Base-by-base conservation (phyloP, 2,113 vertebrate species). In the Lichenostomus cassidix region DNA sequence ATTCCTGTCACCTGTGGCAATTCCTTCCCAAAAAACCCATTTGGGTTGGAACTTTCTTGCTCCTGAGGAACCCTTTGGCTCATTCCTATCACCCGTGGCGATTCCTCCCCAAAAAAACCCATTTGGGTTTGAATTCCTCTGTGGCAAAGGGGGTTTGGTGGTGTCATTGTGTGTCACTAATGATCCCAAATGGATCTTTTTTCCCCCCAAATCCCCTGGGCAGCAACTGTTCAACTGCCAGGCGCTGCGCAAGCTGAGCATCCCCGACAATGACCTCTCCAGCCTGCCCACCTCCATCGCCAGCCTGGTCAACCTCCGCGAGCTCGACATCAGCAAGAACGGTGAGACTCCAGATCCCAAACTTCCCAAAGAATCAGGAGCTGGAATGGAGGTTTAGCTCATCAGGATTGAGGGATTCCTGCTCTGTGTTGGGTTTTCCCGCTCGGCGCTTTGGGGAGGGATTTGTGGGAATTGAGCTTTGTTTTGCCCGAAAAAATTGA, bases 201-300 rank as follows among this genome's bases (percentile, higher is more conserved):
- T 44, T 44, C 19, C 44, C 44, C 15, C 39, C 39, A 39, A 88
- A 64, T 3, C 15, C 75, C 52, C 46, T 37, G 78, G 33, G 94
- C 97, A 99, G 99, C 99, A 99, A 99, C 98, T 99, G 97, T 99
- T 99, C 98, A 99, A 98, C 98, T 99, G 99, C 98, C 99, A 99
- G 95, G 99, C 99, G 77, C 98, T 99, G 73, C 98, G 99, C 95
- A 99, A 99, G 97, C 98, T 99, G 97, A 99, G 99, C 96, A 99
- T 99, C 80, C 99, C 99, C 22, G 99, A 99, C 97, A 99, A 99
- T 42, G 99, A 99, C 98, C 98, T 99, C 73, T 99, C 99, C 87
- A 99, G 96, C 92, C 98, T 99, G 97, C 99, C 99, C 53, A 98
- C 99, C 91, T 98, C 98, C 93, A 99, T 99, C 85, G 99, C 99